These are phyloP conservation scores for Palythoa heliodiscus DNA, from an alignment of 92 coral and sea anemone species.

Conservation along the genomic window DNA sequence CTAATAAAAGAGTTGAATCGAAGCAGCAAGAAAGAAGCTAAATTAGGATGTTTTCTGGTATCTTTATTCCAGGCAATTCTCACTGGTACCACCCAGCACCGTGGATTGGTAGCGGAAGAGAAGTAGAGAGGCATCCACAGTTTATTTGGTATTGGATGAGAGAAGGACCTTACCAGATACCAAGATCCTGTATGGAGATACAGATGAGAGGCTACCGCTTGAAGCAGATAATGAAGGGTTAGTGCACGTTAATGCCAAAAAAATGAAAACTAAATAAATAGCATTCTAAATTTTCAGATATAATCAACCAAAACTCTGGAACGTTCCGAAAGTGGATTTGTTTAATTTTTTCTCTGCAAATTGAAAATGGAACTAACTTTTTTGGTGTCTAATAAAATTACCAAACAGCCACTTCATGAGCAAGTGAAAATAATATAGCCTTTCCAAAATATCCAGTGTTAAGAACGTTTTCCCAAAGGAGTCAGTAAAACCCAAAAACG, in stretches of 20 bases:
- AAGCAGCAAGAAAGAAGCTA: neutral
- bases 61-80: slow-evolving; percentile 41
- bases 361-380: too few relatives aligned
- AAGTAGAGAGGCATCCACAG: slow-evolving; percentile 61
- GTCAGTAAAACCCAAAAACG: too few relatives aligned
- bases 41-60: neutral
- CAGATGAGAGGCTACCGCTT: slow-evolving; percentile 51
- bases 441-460: too few relatives aligned
- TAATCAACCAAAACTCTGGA: neutral
- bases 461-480: too few relatives aligned
- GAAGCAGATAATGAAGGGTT: neutral
- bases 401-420: too few relatives aligned
- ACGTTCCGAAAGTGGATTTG: neutral
- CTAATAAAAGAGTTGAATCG: too few relatives aligned
- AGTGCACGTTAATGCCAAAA: neutral
- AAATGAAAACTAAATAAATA: too few relatives aligned
- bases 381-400: too few relatives aligned
- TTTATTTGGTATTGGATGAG: slow-evolving; percentile 91
- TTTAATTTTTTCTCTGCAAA: too few relatives aligned
- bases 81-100: slow-evolving; percentile 75
- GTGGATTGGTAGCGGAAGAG: slow-evolving; percentile 67
- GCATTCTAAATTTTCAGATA: too few relatives aligned
- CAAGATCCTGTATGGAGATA: slow-evolving; percentile 74
- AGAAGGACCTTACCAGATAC: slow-evolving; percentile 69
- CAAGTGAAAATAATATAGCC: too few relatives aligned